Base-by-base conservation (phyloP, 2,888 invertebrate species). In the Amiota communis region DNA sequence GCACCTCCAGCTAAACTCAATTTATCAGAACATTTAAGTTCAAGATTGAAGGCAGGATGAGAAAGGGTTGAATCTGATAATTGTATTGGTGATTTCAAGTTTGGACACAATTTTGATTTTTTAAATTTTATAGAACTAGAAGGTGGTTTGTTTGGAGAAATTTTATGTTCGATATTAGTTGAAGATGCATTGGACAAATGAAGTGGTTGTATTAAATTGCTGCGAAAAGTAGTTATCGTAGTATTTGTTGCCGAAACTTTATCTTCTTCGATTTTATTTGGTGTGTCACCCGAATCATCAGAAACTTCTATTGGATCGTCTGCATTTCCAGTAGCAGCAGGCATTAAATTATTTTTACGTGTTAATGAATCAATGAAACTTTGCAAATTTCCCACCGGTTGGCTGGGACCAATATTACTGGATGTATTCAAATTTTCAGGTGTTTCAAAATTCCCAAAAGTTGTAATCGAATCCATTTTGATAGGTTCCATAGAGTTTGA, bases 251-350 rank as follows among this genome's bases (percentile, higher is more conserved):
- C 9, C 47, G 46, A 36, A 36, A 36, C 36, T 36, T 36, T 36
- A 36, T 6, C 8, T 36, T 36, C 36, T 6, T 36, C 36, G 15
- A 20, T 51, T 49, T 56, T 69, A 72, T 73, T 20, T 48, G 74
- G n/a, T 36, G 74, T 73, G 72, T 87, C 86, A 23, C 75, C 78
- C 1, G 87, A 87, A 72, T 88, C 88, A 74, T 87, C 87, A 0
- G 87, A 87, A 1, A 87, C 87, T 72, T 87, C 87, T 51, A 87
- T 88, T 2, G 86, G 87, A 72, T 87, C 88, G 15, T 86, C 85
- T 36, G 80, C 73, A 57, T 81, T 80, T 12, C 87, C 86, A n/a
- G 81, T 81, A 23, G 76, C 75, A 0, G 74, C 74, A 10, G 75
- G 71, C 70, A 68, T 73, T 70, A 59, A 36, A 36, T 36, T 36